These are phyloP conservation scores for Eudasyphora cyanicolor DNA, from an alignment of 2,888 invertebrate genomes.

Conservation along the genomic window DNA sequence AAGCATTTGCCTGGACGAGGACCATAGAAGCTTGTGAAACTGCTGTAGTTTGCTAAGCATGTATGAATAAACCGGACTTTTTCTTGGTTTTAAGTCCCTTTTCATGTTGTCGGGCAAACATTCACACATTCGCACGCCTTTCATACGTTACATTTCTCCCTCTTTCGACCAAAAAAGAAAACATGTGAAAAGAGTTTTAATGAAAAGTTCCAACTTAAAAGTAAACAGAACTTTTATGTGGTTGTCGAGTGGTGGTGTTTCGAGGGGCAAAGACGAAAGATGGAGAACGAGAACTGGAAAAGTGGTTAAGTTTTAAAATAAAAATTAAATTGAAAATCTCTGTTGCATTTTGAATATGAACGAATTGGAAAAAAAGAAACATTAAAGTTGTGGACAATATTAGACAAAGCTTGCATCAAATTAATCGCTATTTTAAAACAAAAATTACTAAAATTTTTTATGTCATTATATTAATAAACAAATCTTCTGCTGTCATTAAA, in stretches of 20 bases:
- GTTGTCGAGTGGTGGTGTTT: constrained; percentile 10
- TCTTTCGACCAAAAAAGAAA: background rate
- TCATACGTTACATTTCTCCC: background rate
- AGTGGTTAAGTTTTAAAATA: constrained; percentile 23
- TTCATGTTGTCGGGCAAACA: constrained; percentile 30
- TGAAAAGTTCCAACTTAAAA: constrained; percentile 45
- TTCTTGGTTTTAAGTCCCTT: constrained; percentile 53
- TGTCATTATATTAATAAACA: too few species aligned
- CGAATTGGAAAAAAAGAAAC: background rate
- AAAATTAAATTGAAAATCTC: constrained; percentile 32
- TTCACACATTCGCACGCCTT: background rate
- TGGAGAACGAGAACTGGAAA: background rate
- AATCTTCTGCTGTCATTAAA: too few species aligned
- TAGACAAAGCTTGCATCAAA: too few species aligned
- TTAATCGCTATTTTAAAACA: too few species aligned
- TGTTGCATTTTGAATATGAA: constrained; percentile 4
- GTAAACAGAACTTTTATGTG: constrained; percentile 25
- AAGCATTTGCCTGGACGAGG: background rate
- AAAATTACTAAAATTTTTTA: too few species aligned
- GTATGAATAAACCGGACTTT: constrained; percentile 40
- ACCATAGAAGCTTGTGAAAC: background rate
- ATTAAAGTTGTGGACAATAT: background rate
- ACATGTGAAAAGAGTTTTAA: constrained; percentile 31
- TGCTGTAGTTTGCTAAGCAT: constrained; percentile 36
- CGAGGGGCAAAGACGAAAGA: background rate